Percentiles rank a stretch among this genome's conserved stretches.
Conservation (phyloP, 1,140 invertebrate species). For the Lepidurus apus region DNA sequence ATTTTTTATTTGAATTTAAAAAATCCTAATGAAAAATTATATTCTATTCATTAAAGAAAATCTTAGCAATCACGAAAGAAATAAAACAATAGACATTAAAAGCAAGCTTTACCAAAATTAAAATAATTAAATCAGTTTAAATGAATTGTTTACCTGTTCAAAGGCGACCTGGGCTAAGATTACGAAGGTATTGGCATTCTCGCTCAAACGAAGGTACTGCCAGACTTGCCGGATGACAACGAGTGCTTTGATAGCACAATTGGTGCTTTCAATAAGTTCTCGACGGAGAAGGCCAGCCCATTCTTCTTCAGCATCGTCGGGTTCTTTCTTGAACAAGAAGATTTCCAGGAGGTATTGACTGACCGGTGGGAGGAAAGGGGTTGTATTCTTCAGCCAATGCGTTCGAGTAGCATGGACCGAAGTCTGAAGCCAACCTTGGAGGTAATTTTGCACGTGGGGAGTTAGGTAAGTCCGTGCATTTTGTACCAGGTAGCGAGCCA, state of each 20-base stretch:
- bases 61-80: not conserved
- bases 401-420: not conserved
- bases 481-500: not conserved
- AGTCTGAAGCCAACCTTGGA: not conserved
- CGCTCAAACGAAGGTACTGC: not conserved
- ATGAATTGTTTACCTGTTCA: not conserved
- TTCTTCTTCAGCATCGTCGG: not conserved
- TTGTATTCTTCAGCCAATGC: not conserved
- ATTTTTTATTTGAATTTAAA: too few species aligned
- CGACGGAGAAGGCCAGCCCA: not conserved
- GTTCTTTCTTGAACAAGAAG: conserved; percentile 11
- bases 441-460: not conserved
- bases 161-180: not conserved
- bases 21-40: too few species aligned
- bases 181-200: not conserved
- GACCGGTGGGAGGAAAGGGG: not conserved
- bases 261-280: not conserved
- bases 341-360: not conserved
- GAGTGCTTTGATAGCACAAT: not conserved
- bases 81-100: not conserved
- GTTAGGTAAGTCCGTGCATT: not conserved
- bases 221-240: not conserved
- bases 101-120: not conserved
- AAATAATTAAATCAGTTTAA: not conserved
- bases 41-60: too few species aligned